These are phyloP conservation scores for Eulemur macaco DNA, from an alignment of 2,113 vertebrate genomes.

Conservation along the genomic window DNA sequence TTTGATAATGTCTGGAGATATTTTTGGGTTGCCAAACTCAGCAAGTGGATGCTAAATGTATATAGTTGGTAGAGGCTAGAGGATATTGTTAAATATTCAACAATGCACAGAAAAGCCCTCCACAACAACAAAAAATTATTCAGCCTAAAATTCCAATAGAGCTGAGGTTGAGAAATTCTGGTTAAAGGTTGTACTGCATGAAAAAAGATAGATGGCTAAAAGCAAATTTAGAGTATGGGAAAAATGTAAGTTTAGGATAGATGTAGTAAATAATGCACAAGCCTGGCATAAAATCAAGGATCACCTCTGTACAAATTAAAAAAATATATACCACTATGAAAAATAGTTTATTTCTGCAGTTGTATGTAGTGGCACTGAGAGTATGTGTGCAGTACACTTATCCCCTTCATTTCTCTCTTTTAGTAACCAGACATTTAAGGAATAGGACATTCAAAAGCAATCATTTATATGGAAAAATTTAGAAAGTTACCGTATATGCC, in stretches of 20 bases:
- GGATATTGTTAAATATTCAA: neutral
- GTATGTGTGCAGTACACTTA: neutral
- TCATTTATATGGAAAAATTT: neutral
- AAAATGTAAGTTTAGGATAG: neutral
- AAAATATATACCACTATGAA: neutral
- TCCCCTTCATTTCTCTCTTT: neutral
- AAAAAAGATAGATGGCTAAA: neutral
- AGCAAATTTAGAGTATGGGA: neutral
- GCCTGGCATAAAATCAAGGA: neutral
- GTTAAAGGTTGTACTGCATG: neutral
- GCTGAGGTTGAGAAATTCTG: neutral
- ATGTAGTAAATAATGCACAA: neutral
- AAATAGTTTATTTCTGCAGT: neutral
- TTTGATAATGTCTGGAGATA: neutral
- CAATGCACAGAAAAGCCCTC: neutral
- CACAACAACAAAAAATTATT: neutral
- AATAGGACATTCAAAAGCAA: neutral
- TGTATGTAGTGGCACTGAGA: neutral
- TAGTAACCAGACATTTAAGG: neutral
- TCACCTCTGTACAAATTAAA: neutral
- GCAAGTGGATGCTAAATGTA: neutral
- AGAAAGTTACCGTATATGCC: neutral
- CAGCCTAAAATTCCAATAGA: neutral
- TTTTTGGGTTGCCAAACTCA: neutral
- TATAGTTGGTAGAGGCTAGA: neutral